A percentile compares a stretch with the other conserved stretches of the same genome.
Conservation (phyloP, 1,140 invertebrate species). For the Chionoecetes opilio region DNA sequence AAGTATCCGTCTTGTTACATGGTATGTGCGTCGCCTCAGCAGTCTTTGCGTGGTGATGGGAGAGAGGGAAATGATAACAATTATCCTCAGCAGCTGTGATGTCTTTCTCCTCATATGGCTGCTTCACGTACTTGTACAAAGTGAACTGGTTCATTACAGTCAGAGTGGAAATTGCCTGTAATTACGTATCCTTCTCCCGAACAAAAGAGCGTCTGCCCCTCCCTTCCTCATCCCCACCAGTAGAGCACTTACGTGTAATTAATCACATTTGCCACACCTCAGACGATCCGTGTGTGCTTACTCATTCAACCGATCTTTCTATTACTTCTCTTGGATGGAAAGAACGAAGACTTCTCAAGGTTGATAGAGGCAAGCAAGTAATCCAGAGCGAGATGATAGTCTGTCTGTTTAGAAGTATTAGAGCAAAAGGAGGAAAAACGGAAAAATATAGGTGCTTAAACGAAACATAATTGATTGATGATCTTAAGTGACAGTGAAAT, state of each 20-base stretch:
- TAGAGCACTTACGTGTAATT: conserved; percentile 39
- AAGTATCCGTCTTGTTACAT: neutral
- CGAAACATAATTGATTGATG: too few relatives aligned
- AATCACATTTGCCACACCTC: conserved; percentile 55
- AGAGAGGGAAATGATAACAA: neutral
- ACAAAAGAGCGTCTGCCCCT: neutral
- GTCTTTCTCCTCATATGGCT: neutral
- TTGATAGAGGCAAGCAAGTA: neutral
- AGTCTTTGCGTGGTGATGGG: neutral
- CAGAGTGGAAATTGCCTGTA: neutral
- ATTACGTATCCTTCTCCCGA: neutral
- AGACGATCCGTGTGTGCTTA: conserved; percentile 41
- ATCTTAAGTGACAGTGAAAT: too few relatives aligned
- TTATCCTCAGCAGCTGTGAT: neutral
- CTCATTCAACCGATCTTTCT: conserved; percentile 66
- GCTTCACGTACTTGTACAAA: neutral
- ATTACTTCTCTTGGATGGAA: conserved; percentile 39
- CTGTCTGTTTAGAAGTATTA: neutral
- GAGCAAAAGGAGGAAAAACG: too few relatives aligned
- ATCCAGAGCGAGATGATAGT: neutral
- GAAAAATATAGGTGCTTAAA: too few relatives aligned
- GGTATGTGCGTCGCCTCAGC: neutral
- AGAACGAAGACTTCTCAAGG: neutral
- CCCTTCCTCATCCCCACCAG: neutral
- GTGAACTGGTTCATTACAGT: conserved; percentile 19